phyloP scores from a whole-genome alignment of 2,113 vertebrate genomes.

The Xenopus laevis region DNA sequence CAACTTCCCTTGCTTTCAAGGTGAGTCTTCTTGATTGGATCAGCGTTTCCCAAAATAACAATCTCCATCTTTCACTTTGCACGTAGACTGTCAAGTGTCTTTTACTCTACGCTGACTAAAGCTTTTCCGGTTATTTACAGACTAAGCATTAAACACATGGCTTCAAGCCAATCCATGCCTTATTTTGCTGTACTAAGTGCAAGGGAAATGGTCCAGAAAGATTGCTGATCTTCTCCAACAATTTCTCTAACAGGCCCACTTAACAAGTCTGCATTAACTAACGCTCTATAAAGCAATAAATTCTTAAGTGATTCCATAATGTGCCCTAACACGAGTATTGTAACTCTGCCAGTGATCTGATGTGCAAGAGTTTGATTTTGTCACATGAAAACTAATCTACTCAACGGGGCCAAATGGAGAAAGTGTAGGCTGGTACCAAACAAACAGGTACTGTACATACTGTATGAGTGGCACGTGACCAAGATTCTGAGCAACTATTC shows the following conservation, averaged over 20 bases:
- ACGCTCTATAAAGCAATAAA: conserved; percentile 30
- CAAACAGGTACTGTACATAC: not conserved
- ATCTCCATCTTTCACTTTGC: not conserved
- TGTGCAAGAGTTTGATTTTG: not conserved
- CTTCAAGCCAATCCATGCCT: conserved; percentile 7
- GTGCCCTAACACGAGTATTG: not conserved
- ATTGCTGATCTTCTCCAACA: conserved; percentile 25
- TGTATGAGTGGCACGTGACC: not conserved
- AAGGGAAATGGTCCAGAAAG: conserved; percentile 40
- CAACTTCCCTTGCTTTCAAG: not conserved
- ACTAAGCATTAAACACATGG: conserved; percentile 12
- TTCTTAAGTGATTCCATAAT: conserved; percentile 14
- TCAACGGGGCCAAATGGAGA: conserved; percentile 6
- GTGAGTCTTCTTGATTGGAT: not conserved
- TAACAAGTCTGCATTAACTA: conserved; percentile 3
- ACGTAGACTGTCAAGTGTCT: not conserved
- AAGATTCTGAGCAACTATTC: not conserved
- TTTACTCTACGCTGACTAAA: not conserved
- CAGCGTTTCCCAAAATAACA: not conserved
- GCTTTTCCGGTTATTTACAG: not conserved
- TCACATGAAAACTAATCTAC: conserved; percentile 4
- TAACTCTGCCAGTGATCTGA: not conserved
- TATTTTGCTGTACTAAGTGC: conserved; percentile 31
- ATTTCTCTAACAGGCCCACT: conserved; percentile 6
- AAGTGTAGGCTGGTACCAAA: conserved; percentile 21